Conservation (phyloP, 2,888 invertebrate species). For the Iselma pallidipennis region DNA sequence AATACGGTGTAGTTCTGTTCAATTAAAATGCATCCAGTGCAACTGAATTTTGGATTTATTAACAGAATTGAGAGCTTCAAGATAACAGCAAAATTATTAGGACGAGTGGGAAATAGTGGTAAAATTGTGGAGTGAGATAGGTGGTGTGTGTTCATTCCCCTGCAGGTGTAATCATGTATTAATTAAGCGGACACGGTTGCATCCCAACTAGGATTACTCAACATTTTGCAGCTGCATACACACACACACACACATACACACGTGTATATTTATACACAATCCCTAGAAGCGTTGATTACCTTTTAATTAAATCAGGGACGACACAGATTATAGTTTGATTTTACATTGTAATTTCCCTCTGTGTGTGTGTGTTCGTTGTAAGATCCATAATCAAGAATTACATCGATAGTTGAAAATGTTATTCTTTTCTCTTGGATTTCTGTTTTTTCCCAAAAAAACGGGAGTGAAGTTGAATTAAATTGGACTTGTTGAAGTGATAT, state of each 20-base stretch:
- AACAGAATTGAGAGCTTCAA: too few species aligned
- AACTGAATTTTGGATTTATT: too few species aligned
- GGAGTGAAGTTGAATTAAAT: too few species aligned
- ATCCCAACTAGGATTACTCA: conserved; percentile 42
- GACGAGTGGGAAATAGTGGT: conserved; percentile 20
- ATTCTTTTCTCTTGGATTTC: too few species aligned
- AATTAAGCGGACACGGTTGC: conserved; percentile 48
- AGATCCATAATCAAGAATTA: neutral
- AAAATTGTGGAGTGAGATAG: conserved; percentile 24
- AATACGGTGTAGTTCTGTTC: too few species aligned
- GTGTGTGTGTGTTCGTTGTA: neutral
- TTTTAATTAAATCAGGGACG: conserved; percentile 44
- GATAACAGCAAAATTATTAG: too few species aligned
- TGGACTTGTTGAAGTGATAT: too few species aligned
- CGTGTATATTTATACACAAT: neutral
- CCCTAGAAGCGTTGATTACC: conserved; percentile 40
- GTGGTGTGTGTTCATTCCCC: conserved; percentile 36
- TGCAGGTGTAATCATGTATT: conserved; percentile 51
- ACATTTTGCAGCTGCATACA: conserved; percentile 41
- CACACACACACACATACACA: too few species aligned
- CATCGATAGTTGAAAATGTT: too few species aligned
- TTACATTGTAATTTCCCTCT: neutral
- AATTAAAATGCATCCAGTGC: too few species aligned
- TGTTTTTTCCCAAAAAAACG: too few species aligned
- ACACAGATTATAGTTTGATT: neutral